These are phyloP conservation scores for Drosophila kanekoi DNA, from an alignment of 2,888 invertebrate species.

Conservation along the genomic window DNA sequence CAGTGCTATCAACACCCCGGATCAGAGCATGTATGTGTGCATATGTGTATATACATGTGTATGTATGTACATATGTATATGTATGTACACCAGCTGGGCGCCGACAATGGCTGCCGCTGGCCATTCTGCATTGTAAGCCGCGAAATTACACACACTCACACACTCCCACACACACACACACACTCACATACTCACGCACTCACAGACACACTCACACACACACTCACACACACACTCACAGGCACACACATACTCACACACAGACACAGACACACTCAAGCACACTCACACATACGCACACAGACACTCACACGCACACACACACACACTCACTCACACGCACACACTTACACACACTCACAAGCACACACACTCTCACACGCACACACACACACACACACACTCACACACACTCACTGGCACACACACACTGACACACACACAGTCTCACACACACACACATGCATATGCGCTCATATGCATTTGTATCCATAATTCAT, in stretches of 20 bases:
- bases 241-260: conserved; percentile 1
- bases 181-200: conserved; percentile 5
- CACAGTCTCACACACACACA: conserved; percentile 2
- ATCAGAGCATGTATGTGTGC: not conserved
- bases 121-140: conserved; percentile 57
- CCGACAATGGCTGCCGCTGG: conserved; percentile 42
- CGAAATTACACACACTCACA: conserved; percentile 50
- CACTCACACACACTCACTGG: conserved; percentile 5
- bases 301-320: conserved; percentile 21
- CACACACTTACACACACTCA: conserved; percentile 34
- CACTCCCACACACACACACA: not conserved
- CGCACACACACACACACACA: conserved; percentile 26
- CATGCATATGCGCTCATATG: conserved; percentile 39
- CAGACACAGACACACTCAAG: no score
- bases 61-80: not conserved
- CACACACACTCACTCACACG: conserved; percentile 4
- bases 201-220: not conserved
- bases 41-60: no score
- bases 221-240: conserved; percentile 27
- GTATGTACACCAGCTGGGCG: conserved; percentile 9
- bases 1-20: conserved; percentile 55
- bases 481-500: conserved; percentile 69
- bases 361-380: not conserved
- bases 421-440: no score
- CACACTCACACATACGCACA: conserved; percentile 12